These are phyloP conservation scores for Atta colombica DNA, from an alignment of 1,140 invertebrate genomes.

Conservation along the genomic window DNA sequence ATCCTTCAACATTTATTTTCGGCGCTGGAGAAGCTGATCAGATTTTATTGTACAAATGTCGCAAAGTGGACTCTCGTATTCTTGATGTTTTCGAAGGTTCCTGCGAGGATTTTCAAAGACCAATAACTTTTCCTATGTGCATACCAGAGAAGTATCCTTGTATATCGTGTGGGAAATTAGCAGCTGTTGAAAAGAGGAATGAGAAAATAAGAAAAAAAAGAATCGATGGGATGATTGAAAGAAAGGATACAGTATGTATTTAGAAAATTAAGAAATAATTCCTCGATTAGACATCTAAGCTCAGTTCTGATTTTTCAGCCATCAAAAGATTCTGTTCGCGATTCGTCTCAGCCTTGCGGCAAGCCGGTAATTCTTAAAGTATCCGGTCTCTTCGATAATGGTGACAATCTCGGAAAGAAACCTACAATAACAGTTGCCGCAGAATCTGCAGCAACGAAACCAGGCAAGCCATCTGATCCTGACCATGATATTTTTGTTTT, in stretches of 20 bases:
- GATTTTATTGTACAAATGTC: slow-evolving; percentile 75
- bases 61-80: slow-evolving; percentile 55
- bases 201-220: neutral
- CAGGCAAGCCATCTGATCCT: slow-evolving; percentile 49
- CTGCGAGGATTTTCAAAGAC: neutral
- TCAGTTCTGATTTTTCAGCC: slow-evolving; percentile 4
- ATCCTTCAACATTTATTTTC: slow-evolving; percentile 71
- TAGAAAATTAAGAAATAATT: neutral
- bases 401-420: slow-evolving; percentile 62
- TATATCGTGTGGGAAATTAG: slow-evolving; percentile 64
- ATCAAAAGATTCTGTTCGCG: slow-evolving; percentile 63
- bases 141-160: slow-evolving; percentile 65
- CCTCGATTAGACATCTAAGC: neutral
- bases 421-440: slow-evolving; percentile 77
- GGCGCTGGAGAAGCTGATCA: slow-evolving; percentile 68
- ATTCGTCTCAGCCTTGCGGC: slow-evolving; percentile 75
- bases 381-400: slow-evolving; percentile 75
- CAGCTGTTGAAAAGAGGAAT: neutral
- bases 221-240: neutral
- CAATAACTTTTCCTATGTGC: slow-evolving; percentile 60
- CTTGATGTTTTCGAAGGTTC: slow-evolving; percentile 31
- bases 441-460: slow-evolving; percentile 61
- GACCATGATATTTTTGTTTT: slow-evolving; percentile 84
- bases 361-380: slow-evolving; percentile 84
- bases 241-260: neutral